A percentile compares a stretch with the other conserved stretches of the same genome.
phyloP scores from a whole-genome alignment of 2,888 invertebrate genomes.

The Lycaena phlaeas region DNA sequence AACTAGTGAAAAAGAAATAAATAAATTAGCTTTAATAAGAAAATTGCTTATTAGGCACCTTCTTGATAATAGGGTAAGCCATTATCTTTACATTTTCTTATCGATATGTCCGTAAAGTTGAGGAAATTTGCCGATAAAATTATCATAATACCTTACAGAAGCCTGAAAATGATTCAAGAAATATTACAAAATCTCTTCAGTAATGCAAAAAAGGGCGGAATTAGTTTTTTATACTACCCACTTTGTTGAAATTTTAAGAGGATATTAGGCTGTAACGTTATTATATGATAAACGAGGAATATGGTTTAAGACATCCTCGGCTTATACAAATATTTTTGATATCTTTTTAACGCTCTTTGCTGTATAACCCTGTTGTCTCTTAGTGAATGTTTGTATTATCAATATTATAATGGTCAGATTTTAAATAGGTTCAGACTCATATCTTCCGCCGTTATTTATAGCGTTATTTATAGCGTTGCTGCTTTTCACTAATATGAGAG shows the following conservation, averaged over 20 bases:
- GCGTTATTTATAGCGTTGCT: no score
- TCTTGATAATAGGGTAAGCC: constrained; percentile 7
- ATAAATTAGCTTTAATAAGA: neutral
- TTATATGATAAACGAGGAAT: no score
- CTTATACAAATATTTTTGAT: no score
- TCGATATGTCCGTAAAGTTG: constrained; percentile 9
- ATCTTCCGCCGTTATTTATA: no score
- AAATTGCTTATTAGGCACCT: constrained; percentile 4
- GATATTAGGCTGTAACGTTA: no score
- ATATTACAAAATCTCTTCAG: constrained; percentile 9
- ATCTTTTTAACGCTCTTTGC: no score
- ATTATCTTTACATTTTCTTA: constrained; percentile 9
- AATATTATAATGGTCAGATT: no score
- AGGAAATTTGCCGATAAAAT: constrained; percentile 9
- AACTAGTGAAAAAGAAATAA: neutral
- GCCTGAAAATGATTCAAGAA: constrained; percentile 8
- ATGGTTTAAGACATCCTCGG: constrained; percentile 38
- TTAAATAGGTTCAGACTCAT: no score
- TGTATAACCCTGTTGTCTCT: no score
- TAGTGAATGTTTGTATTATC: no score
- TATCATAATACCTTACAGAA: constrained; percentile 10
- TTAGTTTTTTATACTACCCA: constrained; percentile 1
- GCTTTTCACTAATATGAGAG: no score
- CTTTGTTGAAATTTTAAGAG: neutral
- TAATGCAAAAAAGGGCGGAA: constrained; percentile 2